Conservation (phyloP, 2,888 invertebrate species). For the Protonemura montana region DNA sequence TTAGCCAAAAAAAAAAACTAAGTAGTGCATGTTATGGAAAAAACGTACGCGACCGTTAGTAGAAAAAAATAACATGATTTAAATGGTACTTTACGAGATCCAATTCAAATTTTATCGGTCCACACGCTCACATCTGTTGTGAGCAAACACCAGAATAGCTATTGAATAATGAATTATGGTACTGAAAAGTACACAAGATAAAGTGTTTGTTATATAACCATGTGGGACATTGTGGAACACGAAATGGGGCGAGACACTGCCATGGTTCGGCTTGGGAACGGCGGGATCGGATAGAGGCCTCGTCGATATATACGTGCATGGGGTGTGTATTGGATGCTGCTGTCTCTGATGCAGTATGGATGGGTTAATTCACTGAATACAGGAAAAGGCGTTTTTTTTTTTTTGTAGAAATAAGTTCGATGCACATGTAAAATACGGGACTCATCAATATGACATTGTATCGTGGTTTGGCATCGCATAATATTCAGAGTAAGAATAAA, state of each 20-base stretch:
- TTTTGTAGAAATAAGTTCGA: background rate
- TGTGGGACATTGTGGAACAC: background rate
- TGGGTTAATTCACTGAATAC: conserved; percentile 7
- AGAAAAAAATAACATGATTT: conserved; percentile 22
- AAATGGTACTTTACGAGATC: conserved; percentile 22
- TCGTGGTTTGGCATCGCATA: background rate
- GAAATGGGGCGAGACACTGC: background rate
- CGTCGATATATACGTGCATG: background rate
- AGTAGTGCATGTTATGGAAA: conserved; percentile 2
- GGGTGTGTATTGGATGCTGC: background rate
- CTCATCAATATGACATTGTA: background rate
- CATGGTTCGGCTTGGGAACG: background rate
- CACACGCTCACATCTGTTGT: conserved; percentile 21
- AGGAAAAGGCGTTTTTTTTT: background rate
- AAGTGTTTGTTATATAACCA: conserved; percentile 20
- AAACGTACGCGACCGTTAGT: background rate
- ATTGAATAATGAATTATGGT: conserved; percentile 38
- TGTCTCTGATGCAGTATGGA: background rate
- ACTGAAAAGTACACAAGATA: conserved; percentile 33
- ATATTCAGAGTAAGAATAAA: background rate
- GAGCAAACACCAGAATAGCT: conserved; percentile 23
- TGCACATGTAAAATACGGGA: background rate
- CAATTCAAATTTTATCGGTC: conserved; percentile 12
- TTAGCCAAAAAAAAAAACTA: background rate
- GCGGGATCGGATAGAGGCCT: background rate